A percentile compares a stretch with the other conserved stretches of the same genome.
phyloP scores from a whole-genome alignment of 2,113 vertebrate species.

The Rhegmatorhina hoffmannsi region DNA sequence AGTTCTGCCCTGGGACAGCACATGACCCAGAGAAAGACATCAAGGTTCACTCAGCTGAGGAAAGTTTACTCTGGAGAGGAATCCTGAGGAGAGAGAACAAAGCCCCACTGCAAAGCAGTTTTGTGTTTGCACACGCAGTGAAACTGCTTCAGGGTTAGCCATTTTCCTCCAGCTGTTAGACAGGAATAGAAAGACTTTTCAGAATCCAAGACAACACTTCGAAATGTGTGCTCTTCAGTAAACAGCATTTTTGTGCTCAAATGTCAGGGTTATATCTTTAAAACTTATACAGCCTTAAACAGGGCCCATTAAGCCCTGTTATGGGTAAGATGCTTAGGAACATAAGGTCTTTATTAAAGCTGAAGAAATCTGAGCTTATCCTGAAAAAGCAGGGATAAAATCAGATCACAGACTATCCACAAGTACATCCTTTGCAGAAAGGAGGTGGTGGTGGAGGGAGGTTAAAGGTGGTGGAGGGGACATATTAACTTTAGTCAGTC shows the following conservation, averaged over 20 bases:
- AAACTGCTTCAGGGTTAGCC: neutral
- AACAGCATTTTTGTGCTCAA: neutral
- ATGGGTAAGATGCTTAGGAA: slow-evolving; percentile 63
- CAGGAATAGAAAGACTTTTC: neutral
- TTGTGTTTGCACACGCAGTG: neutral
- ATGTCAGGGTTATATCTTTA: neutral
- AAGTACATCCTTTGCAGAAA: slow-evolving; percentile 1
- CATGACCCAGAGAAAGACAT: neutral
- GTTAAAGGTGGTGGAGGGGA: neutral
- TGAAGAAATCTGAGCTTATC: slow-evolving; percentile 66
- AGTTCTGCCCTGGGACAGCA: neutral
- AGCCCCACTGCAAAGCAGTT: neutral
- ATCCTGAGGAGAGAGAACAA: neutral
- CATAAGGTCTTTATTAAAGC: slow-evolving; percentile 62
- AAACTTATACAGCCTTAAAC: neutral
- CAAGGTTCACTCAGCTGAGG: neutral
- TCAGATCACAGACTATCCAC: neutral
- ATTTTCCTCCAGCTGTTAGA: neutral
- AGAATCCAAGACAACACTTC: neutral
- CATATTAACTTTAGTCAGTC: neutral
- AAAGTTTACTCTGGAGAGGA: neutral
- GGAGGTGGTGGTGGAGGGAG: neutral
- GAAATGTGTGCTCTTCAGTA: neutral
- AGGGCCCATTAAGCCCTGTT: slow-evolving; percentile 55
- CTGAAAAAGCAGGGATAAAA: slow-evolving; percentile 57